Base-by-base conservation (phyloP, 2,797 vertebrate species). In the Gymnopithys bicolor region DNA sequence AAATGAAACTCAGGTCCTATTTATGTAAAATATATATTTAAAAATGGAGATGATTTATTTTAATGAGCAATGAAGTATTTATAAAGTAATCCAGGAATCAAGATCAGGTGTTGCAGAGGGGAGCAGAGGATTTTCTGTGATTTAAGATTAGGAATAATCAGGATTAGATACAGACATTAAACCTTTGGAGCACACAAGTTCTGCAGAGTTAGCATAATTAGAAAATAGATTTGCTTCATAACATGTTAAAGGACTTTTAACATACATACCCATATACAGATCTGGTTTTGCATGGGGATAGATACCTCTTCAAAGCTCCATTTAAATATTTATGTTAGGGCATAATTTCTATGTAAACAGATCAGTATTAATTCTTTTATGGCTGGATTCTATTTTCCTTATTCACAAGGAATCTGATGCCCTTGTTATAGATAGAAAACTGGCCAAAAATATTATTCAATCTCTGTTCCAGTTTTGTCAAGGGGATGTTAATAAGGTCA, bases 121-220 rank as follows among this genome's bases (percentile, higher is more conserved):
- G 43, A 82, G 63, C 59, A 71, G 48, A 79, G 84, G 92, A 92
- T 96, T 95, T 94, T 51, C 84, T 93, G 59, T 59, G 48, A 85
- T 95, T 94, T 84, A 94, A 89, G 94, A 93, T 93, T 91, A 94
- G 48, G 58, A 94, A 83, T 94, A 94, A 96, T 93, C 90, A 93
- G 74, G 88, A 96, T 93, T 97, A 93, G 75, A 90, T 79, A 79
- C 5, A 8, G 64, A 74, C 52, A 70, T 87, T 74, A 89, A 92
- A 87, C 22, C 2, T 0, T 46, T 32, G 41, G 49, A 89, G 78
- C 27, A 49, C n/a, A 80, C n/a, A 70, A 64, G 11, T 92, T 82
- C 81, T 85, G 53, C 56, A 71, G 46, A 82, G 14, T 41, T 75
- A 85, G 30, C 46, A 27, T 56, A 74, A 41, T 7, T 39, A 83